Base-by-base conservation (phyloP, 2,797 vertebrate genomes). In the Hyperoplus immaculatus region DNA sequence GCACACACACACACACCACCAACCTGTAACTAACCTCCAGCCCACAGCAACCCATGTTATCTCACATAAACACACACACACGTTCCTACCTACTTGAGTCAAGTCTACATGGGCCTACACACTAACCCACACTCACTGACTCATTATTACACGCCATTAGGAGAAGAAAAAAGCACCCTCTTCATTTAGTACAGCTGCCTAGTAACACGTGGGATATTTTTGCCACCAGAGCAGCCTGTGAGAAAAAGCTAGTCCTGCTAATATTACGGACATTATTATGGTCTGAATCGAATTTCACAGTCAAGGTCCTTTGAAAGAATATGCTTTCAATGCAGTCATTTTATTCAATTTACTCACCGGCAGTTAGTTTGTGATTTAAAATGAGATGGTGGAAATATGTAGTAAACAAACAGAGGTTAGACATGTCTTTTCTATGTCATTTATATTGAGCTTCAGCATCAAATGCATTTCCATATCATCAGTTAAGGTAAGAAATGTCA, bases 141-240 rank as follows among this genome's bases (percentile, higher is more conserved):
- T 88, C 87, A 85, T 80, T 77, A 79, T 46, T 72, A 80, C 43
- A 57, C 65, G 63, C 54, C 21, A 82, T 56, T 55, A 67, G 47
- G 57, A 73, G 16, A 80, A 69, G 59, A 11, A 72, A 11, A 49
- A 2, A 43, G 58, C n/a, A 47, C 55, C 63, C 43, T 21, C 67
- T 66, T 70, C 59, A 80, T 80, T 73, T 65, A 72, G 75, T 43
- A 13, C 78, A 78, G 79, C 83, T 86, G 81, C 87, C 83, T 80
- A 51, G 81, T 80, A 84, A 87, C 88, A 72, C 65, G 74, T 86
- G 45, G 58, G 78, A 45, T 77, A 75, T 76, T 84, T 85, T 74
- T 82, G 80, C 57, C 78, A 57, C 68, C 54, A 45, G 69, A 68
- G 60, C 39, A 6, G 54, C 42, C 46, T 45, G 51, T 36, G 16